These are phyloP conservation scores for Drosophila simulans DNA, from an alignment of 1,140 invertebrate species.

Conservation along the genomic window DNA sequence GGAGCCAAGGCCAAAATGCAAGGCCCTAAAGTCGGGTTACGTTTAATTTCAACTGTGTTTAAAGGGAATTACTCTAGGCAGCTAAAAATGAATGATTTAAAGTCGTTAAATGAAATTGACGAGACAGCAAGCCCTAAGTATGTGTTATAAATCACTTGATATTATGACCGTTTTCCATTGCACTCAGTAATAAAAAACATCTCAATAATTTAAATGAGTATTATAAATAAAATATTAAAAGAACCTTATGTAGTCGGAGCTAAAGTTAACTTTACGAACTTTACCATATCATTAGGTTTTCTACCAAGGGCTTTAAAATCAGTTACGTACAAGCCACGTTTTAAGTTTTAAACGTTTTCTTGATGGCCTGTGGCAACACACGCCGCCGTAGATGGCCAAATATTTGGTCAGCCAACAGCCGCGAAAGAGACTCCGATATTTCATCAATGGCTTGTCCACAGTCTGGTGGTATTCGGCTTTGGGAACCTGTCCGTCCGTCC, in stretches of 20 bases:
- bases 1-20: slow-evolving; percentile 4
- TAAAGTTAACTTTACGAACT: not conserved
- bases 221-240: too few relatives aligned
- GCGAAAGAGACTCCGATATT: slow-evolving; percentile 43
- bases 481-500: not conserved
- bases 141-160: not conserved
- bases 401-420: slow-evolving; percentile 34
- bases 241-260: too few relatives aligned
- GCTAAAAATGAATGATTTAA: not conserved
- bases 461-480: slow-evolving; percentile 13
- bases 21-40: slow-evolving; percentile 20
- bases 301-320: not conserved
- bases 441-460: slow-evolving; percentile 52
- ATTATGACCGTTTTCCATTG: too few relatives aligned
- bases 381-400: slow-evolving; percentile 20
- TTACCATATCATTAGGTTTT: not conserved
- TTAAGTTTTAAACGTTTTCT: not conserved
- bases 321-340: not conserved
- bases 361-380: slow-evolving; percentile 17
- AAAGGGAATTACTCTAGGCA: slow-evolving; percentile 4
- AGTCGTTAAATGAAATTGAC: not conserved
- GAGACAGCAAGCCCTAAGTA: not conserved
- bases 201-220: not conserved
- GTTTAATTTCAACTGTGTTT: slow-evolving; percentile 14
- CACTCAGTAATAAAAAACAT: not conserved